phyloP scores from a whole-genome alignment of 1,140 invertebrate species.

The Apocrypta bakeri region DNA sequence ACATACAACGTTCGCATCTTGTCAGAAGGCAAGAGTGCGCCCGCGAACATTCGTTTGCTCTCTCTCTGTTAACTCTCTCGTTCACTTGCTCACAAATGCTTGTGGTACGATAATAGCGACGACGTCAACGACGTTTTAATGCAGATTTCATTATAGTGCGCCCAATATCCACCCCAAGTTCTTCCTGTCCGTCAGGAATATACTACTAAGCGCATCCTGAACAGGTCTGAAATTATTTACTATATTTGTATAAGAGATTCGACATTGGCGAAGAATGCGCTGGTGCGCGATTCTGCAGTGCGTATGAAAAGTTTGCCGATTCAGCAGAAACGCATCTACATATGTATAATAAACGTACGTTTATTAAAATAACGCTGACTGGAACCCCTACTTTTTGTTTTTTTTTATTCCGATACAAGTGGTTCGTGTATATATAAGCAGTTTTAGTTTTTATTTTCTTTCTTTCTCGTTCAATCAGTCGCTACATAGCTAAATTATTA shows the following conservation, averaged over 20 bases:
- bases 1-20: slow-evolving; percentile 19
- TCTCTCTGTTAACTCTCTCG: background rate
- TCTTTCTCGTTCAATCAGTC: background rate
- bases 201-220: background rate
- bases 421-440: background rate
- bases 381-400: background rate
- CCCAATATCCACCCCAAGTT: background rate
- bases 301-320: slow-evolving; percentile 20
- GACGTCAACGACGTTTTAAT: slow-evolving; percentile 60
- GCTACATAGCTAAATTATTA: background rate
- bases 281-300: background rate
- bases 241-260: background rate
- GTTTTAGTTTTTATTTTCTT: background rate
- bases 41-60: background rate
- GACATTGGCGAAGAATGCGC: background rate
- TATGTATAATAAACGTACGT: slow-evolving; percentile 12
- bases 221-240: background rate
- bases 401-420: background rate
- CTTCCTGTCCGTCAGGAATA: background rate
- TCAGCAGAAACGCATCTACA: slow-evolving; percentile 21
- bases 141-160: slow-evolving; percentile 64
- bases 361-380: slow-evolving; percentile 38
- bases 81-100: slow-evolving; percentile 19
- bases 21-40: background rate
- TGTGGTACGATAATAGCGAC: slow-evolving; percentile 65